Evolutionary conservation across 2,797 vertebrate genomes (phyloP), one percentile per base, ranked within the genome.

Genomic region (Parauchenoglanis punctatus): DNA sequence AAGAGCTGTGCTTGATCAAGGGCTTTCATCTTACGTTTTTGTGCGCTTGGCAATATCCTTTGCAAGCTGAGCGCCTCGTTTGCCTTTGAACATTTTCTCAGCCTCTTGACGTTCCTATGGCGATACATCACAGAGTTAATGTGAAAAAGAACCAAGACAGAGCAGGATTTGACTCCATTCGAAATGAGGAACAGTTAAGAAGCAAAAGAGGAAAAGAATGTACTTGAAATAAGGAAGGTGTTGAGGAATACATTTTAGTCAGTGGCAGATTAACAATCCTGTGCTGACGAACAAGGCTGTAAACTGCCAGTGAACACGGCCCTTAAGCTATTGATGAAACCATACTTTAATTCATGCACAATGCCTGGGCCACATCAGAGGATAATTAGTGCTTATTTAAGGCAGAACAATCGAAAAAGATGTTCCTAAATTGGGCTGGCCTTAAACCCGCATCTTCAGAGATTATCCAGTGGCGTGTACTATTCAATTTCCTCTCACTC

Each of bases 1-100:
- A 97, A 96, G 96, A 96, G 92, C 96, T 94, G 94, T 93, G 93
- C 93, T 95, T 93, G 90, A 88, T 93, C 91, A 93, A 93, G 94
- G 93, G 93, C 93, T 93, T 90, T 96, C 93, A 90, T 97, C 98
- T 99, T 98, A 99, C 98, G 98, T 99, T 98, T 99, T 99, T 85
- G 97, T 96, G 96, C 96, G 97, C 96, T 96, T 98, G 97, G 96
- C 98, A 97, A 99, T 99, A 96, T 99, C 99, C 97, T 99, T 99
- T 96, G 98, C 98, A 96, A 99, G 98, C 91, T 99, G 98, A 96
- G 98, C 97, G 95, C 98, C 99, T 93, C 97, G 97, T 96, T 99
- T 99, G 96, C 98, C 99, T 96, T 98, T 99, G 97, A 99, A 99
- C 98, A 99, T 98, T 97, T 97, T 99, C 97, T 99, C 98, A 93